Evolutionary conservation across 2,888 invertebrate genomes (phyloP), one percentile per base, ranked within the genome.

Genomic region (Tanytarsus gracilentus): DNA sequence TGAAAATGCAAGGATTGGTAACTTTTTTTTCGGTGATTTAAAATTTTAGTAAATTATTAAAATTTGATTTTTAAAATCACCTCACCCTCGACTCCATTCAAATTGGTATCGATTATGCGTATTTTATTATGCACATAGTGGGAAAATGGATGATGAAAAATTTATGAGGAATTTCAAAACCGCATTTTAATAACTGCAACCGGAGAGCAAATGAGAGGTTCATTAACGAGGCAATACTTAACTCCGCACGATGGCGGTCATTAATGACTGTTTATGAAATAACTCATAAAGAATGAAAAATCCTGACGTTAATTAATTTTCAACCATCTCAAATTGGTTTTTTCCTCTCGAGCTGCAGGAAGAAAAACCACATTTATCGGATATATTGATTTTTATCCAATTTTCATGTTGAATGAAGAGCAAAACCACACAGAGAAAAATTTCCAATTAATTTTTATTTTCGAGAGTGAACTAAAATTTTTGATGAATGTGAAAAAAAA

Each of bases 251-350:
- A 44, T 23, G 18, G 44, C 21, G 44, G 44, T 44, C 18, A 18
- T 44, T 44, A 44, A 44, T 44, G 44, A 44, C 44, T 44, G 44
- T 44, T 44, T 44, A 44, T 44, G 44, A 21, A 11, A 40, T 16
- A 36, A 36, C 16, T 36, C 16, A n/a, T n/a, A 44, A 4, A 44
- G n/a, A n/a, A n/a, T n/a, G n/a, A 18, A 44, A 44, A 44, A 18
- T 44, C 23, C 44, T 44, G 44, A 44, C 44, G 23, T 44, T 44
- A 44, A 44, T 44, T 44, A 44, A 44, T 44, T 44, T 44, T 44
- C 40, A 40, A 16, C 18, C 40, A 40, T 40, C 14, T 16, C n/a
- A n/a, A n/a, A n/a, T n/a, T n/a, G n/a, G n/a, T n/a, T n/a, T n/a
- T n/a, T n/a, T n/a, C n/a, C n/a, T n/a, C n/a, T n/a, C n/a, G n/a